Conservation (phyloP, 2,113 vertebrate species). For the Cryptomyrus ogoouensis region DNA sequence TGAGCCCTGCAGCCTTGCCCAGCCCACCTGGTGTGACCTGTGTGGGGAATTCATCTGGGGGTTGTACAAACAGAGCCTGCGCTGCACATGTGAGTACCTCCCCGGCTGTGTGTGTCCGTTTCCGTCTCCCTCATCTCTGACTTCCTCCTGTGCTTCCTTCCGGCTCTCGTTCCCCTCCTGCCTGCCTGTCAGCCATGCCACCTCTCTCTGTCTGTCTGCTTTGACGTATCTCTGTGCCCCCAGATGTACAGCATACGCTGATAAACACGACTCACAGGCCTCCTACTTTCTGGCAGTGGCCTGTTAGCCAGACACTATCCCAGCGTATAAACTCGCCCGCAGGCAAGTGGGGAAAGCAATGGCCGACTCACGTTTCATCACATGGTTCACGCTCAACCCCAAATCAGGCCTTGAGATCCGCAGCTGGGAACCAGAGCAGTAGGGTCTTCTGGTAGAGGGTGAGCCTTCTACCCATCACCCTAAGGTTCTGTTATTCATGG, state of each 20-base stretch:
- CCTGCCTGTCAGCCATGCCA: background rate
- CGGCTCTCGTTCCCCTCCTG: background rate
- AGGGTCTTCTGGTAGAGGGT: background rate
- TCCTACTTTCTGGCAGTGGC: background rate
- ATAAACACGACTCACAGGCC: no score
- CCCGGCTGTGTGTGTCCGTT: conserved; percentile 56
- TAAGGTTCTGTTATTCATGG: background rate
- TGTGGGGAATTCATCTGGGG: conserved; percentile 97
- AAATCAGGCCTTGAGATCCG: background rate
- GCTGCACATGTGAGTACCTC: conserved; percentile 77
- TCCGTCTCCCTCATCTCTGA: conserved; percentile 65
- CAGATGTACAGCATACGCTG: background rate
- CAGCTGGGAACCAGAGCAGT: background rate
- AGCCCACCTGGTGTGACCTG: conserved; percentile 88
- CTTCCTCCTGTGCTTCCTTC: conserved; percentile 37
- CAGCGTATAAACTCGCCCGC: background rate
- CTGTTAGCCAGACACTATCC: background rate
- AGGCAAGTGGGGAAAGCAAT: background rate
- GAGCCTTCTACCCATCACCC: background rate
- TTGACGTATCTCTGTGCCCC: background rate
- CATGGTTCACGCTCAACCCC: background rate
- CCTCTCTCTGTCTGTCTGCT: background rate
- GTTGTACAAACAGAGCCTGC: conserved; percentile 79
- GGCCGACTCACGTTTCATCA: background rate
- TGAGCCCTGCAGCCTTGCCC: conserved; percentile 68